Percentiles rank a stretch among this genome's conserved stretches.
Evolutionary conservation across 1,140 invertebrate species (phyloP).

Genomic region (Calephelis virginiensis): DNA sequence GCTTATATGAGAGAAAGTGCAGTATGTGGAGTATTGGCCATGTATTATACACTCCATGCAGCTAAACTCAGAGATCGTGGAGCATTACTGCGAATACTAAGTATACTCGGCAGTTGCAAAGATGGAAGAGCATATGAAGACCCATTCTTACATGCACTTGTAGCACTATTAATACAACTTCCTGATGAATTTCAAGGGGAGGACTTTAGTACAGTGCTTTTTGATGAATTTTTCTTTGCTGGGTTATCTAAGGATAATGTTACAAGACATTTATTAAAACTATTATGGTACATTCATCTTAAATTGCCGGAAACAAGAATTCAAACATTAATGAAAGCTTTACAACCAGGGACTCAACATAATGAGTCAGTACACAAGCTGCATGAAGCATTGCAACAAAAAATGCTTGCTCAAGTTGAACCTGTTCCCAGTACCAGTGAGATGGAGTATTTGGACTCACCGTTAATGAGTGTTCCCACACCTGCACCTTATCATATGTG

Average conservation of each 20-base stretch:
- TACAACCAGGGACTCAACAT: conserved; percentile 91
- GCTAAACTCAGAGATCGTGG: conserved; percentile 90
- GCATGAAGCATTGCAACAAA: conserved; percentile 88
- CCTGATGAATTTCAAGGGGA: conserved; percentile 95
- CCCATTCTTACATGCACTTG: conserved; percentile 95
- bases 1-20: conserved; percentile 93
- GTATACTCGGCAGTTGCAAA: conserved; percentile 93
- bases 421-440: conserved; percentile 80
- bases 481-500: conserved; percentile 85
- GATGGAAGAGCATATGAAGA: conserved; percentile 96
- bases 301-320: conserved; percentile 90
- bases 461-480: conserved; percentile 91
- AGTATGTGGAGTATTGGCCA: conserved; percentile 94
- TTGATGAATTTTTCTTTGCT: conserved; percentile 97
- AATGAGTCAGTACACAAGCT: conserved; percentile 91
- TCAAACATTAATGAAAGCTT: conserved; percentile 91
- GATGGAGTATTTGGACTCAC: conserved; percentile 89
- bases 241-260: conserved; percentile 94
- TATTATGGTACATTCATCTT: conserved; percentile 94
- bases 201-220: conserved; percentile 96
- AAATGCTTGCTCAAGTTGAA: conserved; percentile 87
- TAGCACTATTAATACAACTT: conserved; percentile 92
- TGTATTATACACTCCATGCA: conserved; percentile 96
- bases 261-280: conserved; percentile 93
- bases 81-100: conserved; percentile 91